Evolutionary conservation across 1,140 invertebrate genomes (phyloP).

Genomic region (Drosophila malerkotliana): DNA sequence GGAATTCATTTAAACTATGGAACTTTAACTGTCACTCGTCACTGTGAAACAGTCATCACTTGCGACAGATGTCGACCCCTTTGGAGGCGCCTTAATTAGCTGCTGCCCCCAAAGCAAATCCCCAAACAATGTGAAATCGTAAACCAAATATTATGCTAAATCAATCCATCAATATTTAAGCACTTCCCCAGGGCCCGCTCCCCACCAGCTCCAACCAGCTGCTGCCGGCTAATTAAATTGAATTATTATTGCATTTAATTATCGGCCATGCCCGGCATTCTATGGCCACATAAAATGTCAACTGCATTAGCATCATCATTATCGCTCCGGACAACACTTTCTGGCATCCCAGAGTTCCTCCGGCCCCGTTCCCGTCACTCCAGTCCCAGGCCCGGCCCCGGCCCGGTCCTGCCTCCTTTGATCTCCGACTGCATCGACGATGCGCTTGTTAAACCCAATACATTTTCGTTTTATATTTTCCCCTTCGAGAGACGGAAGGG

Average conservation of each 20-base stretch:
- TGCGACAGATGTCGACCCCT: constrained; percentile 2
- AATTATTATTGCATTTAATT: constrained; percentile 76
- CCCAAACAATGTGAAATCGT: constrained; percentile 48
- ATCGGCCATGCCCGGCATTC: constrained; percentile 49
- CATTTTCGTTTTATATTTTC: constrained; percentile 25
- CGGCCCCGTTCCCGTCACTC: constrained; percentile 7
- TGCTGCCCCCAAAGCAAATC: constrained; percentile 19
- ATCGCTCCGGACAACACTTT: constrained; percentile 60
- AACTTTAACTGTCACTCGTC: no score
- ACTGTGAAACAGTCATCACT: neutral
- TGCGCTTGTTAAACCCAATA: constrained; percentile 78
- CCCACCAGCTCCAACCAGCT: neutral
- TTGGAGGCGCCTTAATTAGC: constrained; percentile 35
- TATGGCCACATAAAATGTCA: constrained; percentile 71
- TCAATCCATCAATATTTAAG: constrained; percentile 62
- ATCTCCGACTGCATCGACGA: constrained; percentile 52
- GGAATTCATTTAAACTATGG: no score
- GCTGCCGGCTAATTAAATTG: constrained; percentile 74
- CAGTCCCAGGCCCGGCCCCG: neutral
- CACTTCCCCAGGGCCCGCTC: constrained; percentile 24
- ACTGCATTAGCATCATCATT: constrained; percentile 77
- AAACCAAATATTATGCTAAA: constrained; percentile 64
- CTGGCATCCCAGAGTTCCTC: constrained; percentile 18
- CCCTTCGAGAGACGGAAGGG: constrained; percentile 42
- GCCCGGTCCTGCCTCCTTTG: constrained; percentile 47